Base-by-base conservation (phyloP, 2,797 vertebrate species). In the Anomalospiza imberbis region DNA sequence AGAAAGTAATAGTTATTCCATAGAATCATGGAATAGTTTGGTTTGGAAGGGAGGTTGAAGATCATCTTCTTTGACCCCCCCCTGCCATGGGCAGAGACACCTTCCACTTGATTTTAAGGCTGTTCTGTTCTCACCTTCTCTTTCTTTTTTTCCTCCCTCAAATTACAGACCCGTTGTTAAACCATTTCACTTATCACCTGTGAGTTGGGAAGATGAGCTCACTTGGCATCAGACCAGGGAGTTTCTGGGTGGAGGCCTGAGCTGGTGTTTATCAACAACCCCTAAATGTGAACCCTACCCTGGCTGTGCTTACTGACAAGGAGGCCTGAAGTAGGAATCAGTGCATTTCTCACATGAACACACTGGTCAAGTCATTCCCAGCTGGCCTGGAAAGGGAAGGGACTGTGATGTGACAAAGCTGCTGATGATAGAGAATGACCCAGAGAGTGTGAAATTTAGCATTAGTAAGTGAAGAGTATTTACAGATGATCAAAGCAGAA, bases 191-290 rank as follows among this genome's bases (percentile, higher is more conserved):
- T 77, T 91, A 84, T 54, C n/a, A 11, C 57, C 55, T 74, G 7
- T 66, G 45, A 62, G 32, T 20, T 51, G 34, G 81, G 55, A 71
- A 71, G 66, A 84, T 75, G 20, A 91, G 58, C 85, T 95, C 78
- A 44, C 62, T 36, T 28, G 5, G 77, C 77, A 89, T 58, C 57
- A 48, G 57, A 92, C 38, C 47, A 51, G 66, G 38, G 47, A 54
- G 66, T 86, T 95, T 89, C 85, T 89, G 92, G 81, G 94, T 72
- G 78, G 94, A 91, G 90, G 81, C 92, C 62, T n/a, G 57, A 84
- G 85, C 50, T 78, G 40, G 16, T 84, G 88, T 75, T 95, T 89
- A 89, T 92, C 67, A 93, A 92, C 88, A 84, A 50, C 34, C 67
- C 66, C 78, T 81, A 78, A 85, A 82, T 6, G 42, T 57, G 73